Percentiles rank a stretch among this genome's conserved stretches.
Evolutionary conservation across 2,888 invertebrate species (phyloP).

Genomic region (Girardia tigrina): DNA sequence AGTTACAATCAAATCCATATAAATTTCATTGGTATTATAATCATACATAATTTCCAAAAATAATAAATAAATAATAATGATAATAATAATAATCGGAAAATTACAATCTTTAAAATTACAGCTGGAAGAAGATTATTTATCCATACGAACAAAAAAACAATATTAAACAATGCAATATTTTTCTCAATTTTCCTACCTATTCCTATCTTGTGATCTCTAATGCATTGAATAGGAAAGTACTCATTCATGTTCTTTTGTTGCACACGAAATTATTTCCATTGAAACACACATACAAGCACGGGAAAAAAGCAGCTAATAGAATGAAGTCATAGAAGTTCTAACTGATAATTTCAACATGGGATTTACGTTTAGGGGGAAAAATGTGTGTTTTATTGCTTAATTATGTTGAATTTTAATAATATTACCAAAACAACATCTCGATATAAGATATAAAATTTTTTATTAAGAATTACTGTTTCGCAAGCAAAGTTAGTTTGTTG

Average conservation of each 20-base stretch:
- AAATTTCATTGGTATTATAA: not conserved
- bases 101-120: conserved; percentile 9
- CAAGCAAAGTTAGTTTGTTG: too few relatives aligned
- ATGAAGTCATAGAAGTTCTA: conserved; percentile 10
- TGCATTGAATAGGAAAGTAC: conserved; percentile 10
- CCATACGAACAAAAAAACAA: not conserved
- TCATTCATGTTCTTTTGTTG: conserved; percentile 14
- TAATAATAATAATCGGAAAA: not conserved
- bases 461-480: too few relatives aligned
- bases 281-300: not conserved
- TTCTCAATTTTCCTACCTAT: conserved; percentile 6
- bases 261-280: not conserved
- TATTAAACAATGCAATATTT: conserved; percentile 2
- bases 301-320: not conserved
- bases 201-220: conserved; percentile 14
- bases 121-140: conserved; percentile 5
- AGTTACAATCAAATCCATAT: conserved; percentile 16
- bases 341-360: not conserved
- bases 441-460: too few relatives aligned
- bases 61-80: too few relatives aligned
- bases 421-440: too few relatives aligned
- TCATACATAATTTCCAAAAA: not conserved
- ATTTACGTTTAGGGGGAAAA: not conserved
- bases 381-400: not conserved
- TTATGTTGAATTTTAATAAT: too few relatives aligned